Conservation (phyloP, 35 echinoderm and acorn worm species). For the Apostichopus californicus region DNA sequence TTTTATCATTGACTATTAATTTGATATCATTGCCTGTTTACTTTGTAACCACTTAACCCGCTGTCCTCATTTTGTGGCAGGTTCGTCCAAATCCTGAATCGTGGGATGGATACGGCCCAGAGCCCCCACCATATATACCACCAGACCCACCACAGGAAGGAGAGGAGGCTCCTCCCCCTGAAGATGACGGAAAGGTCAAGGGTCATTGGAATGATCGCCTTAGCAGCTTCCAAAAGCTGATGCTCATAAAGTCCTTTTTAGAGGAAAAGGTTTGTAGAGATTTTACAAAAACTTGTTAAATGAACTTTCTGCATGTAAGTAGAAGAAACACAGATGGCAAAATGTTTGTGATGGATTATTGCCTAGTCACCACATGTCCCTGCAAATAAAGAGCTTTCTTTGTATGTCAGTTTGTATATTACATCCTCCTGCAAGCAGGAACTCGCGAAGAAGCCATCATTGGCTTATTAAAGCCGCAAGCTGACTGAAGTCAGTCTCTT, state of each 20-base stretch:
- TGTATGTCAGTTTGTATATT: too few species aligned
- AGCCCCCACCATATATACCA: conserved; percentile 57
- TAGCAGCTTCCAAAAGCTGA: conserved; percentile 93
- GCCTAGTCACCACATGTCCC: too few species aligned
- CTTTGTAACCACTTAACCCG: background rate
- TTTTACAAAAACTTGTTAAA: background rate
- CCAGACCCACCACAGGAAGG: conserved; percentile 67
- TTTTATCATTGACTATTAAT: too few species aligned
- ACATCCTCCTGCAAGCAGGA: too few species aligned
- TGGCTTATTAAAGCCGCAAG: too few species aligned
- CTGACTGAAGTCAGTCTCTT: too few species aligned
- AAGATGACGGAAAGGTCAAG: conserved; percentile 94
- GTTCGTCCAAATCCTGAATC: conserved; percentile 86
- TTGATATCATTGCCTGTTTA: too few species aligned
- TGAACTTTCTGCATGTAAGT: background rate
- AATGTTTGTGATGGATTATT: too few species aligned
- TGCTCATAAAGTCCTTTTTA: conserved; percentile 93
- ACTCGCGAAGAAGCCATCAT: too few species aligned
- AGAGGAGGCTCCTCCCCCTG: conserved; percentile 54
- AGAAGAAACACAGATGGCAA: too few species aligned
- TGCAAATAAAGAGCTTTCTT: too few species aligned
- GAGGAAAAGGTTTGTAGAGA: conserved; percentile 82
- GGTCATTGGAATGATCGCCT: conserved; percentile 93
- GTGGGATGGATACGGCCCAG: conserved; percentile 90
- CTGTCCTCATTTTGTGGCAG: conserved; percentile 38